A percentile compares a stretch with the other conserved stretches of the same genome.
These are phyloP conservation scores for Phoxinus dragarum DNA, from an alignment of 2,797 vertebrate genomes.

Conservation along the genomic window DNA sequence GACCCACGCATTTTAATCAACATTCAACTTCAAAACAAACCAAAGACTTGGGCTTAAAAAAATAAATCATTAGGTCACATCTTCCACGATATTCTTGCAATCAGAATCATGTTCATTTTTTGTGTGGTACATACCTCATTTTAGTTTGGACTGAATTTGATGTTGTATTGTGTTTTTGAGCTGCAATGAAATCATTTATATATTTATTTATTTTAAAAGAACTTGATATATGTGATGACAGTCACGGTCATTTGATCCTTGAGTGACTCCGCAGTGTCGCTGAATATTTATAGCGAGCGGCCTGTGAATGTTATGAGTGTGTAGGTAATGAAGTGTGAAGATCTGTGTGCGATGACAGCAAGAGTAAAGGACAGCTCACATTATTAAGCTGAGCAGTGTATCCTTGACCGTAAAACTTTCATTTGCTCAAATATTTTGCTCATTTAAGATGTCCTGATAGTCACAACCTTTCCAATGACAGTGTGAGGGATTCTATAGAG, in stretches of 20 bases:
- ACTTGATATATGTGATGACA: conserved; percentile 10
- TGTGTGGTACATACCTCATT: not conserved
- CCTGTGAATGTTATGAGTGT: conserved; percentile 55
- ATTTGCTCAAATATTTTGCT: conserved; percentile 40
- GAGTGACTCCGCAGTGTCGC: not conserved
- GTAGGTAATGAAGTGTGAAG: conserved; percentile 68
- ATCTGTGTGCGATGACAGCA: conserved; percentile 62
- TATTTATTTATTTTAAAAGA: not conserved
- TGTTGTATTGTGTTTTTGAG: not conserved
- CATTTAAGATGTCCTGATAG: conserved; percentile 18
- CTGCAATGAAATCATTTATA: not conserved
- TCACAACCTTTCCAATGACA: conserved; percentile 42
- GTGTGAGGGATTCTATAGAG: not conserved
- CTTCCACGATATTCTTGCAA: too few relatives aligned
- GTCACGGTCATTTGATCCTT: conserved; percentile 21
- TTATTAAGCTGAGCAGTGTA: conserved; percentile 16
- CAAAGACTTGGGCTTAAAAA: too few relatives aligned
- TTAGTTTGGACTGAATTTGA: not conserved
- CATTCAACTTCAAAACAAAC: too few relatives aligned
- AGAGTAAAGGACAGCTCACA: conserved; percentile 48
- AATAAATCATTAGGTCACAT: too few relatives aligned
- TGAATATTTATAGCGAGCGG: conserved; percentile 65
- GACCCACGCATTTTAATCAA: too few relatives aligned
- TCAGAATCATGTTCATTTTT: not conserved
- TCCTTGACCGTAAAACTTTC: conserved; percentile 20